phyloP scores from a whole-genome alignment of 2,113 vertebrate genomes.

The Centropristis striata region DNA sequence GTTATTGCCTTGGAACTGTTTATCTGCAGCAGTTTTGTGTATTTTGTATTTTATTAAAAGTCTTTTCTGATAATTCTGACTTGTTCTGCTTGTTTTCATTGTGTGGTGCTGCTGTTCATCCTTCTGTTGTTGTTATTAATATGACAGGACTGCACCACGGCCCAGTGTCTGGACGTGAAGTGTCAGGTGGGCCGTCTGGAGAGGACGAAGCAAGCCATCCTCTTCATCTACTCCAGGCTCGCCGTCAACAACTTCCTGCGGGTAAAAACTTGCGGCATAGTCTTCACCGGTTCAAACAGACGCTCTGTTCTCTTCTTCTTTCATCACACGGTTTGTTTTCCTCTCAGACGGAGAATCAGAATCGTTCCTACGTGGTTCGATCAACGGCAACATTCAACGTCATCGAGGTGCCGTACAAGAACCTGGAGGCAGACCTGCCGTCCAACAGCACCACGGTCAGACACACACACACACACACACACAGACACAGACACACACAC shows the following conservation, averaged over 20 bases:
- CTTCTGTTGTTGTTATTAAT: too few relatives aligned
- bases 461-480: constrained; percentile 13
- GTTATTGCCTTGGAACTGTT: too few relatives aligned
- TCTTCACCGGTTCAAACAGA: too few relatives aligned
- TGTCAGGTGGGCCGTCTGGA: constrained; percentile 96
- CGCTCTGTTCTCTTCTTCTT: too few relatives aligned
- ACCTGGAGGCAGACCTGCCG: constrained; percentile 89
- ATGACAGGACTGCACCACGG: constrained; percentile 88
- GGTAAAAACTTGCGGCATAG: too few relatives aligned
- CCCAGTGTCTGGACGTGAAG: constrained; percentile 89
- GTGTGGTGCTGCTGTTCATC: too few relatives aligned
- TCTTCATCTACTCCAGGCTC: constrained; percentile 92
- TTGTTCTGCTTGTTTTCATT: too few relatives aligned
- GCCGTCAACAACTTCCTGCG: constrained; percentile 93
- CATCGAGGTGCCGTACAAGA: constrained; percentile 97
- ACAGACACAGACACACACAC: not conserved
- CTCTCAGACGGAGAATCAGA: constrained; percentile 92
- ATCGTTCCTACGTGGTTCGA: constrained; percentile 91
- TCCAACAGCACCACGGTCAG: constrained; percentile 92
- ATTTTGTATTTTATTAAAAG: too few relatives aligned
- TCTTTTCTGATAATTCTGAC: too few relatives aligned
- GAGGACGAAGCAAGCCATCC: constrained; percentile 91
- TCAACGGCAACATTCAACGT: constrained; percentile 93
- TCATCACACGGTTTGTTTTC: constrained; percentile 2
- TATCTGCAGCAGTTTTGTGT: too few relatives aligned